phyloP scores from a whole-genome alignment of 2,888 invertebrate species.

The Rotaria socialis region DNA sequence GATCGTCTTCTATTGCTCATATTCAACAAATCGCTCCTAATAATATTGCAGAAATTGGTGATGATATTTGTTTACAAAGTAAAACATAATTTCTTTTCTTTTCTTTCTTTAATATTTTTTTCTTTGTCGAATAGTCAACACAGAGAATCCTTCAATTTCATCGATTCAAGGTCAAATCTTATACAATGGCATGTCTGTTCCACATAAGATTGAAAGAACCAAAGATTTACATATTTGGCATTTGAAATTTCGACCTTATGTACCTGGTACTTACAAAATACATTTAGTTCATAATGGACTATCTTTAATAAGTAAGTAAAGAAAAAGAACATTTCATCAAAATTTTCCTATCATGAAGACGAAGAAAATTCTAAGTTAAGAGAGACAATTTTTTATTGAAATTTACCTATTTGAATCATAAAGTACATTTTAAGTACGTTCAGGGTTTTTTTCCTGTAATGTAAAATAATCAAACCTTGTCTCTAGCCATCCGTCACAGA shows the following conservation, averaged over 20 bases:
- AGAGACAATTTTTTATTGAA: too few species aligned
- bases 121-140: background rate
- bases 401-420: too few species aligned
- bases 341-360: too few species aligned
- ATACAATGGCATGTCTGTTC: background rate
- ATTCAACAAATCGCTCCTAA: background rate
- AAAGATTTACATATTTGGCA: background rate
- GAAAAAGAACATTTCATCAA: background rate
- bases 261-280: background rate
- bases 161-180: background rate
- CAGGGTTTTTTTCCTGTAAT: too few species aligned
- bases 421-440: too few species aligned
- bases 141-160: background rate
- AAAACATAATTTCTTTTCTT: background rate
- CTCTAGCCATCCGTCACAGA: background rate
- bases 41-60: background rate
- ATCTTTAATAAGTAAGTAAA: background rate
- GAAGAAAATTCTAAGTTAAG: too few species aligned
- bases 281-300: background rate
- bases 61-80: conserved; percentile 10
- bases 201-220: background rate
- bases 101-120: background rate
- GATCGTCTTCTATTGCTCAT: background rate
- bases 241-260: background rate
- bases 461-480: background rate